These are phyloP conservation scores for Adelosebastes latens DNA, from an alignment of 2,797 vertebrate species.

Conservation along the genomic window DNA sequence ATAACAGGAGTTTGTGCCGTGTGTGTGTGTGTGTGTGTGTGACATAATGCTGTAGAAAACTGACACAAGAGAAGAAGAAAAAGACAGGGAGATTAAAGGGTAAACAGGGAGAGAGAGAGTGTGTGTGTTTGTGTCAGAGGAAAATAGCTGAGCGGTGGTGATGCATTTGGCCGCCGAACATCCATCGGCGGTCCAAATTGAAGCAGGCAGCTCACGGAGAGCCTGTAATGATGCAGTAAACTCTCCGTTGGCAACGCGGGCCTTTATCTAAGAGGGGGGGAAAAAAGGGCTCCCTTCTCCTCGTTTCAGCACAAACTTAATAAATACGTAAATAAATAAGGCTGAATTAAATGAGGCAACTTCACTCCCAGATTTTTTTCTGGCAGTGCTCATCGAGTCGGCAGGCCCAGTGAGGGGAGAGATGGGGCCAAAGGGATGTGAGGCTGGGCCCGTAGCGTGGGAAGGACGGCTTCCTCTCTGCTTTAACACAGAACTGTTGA, in stretches of 20 bases:
- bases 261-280: not conserved
- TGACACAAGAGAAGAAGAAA: not conserved
- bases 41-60: conserved; percentile 62
- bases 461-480: conserved; percentile 42
- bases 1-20: conserved; percentile 58
- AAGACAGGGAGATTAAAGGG: conserved; percentile 1
- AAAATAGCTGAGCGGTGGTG: conserved; percentile 24
- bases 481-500: not conserved
- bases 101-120: not conserved
- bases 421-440: conserved; percentile 30
- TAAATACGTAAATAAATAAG: conserved; percentile 49
- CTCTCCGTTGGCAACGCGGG: conserved; percentile 32
- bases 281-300: not conserved
- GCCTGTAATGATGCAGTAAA: conserved; percentile 49
- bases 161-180: conserved; percentile 39
- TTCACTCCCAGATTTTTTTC: conserved; percentile 38
- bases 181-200: conserved; percentile 45
- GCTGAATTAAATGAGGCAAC: conserved; percentile 35
- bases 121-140: conserved; percentile 18
- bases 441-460: conserved; percentile 45
- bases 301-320: conserved; percentile 39
- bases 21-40: conserved; percentile 27
- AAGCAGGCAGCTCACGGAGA: conserved; percentile 47
- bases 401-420: conserved; percentile 25
- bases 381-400: conserved; percentile 32